Evolutionary conservation across 2,113 vertebrate genomes (phyloP).

Genomic region (Mustela lutreola): DNA sequence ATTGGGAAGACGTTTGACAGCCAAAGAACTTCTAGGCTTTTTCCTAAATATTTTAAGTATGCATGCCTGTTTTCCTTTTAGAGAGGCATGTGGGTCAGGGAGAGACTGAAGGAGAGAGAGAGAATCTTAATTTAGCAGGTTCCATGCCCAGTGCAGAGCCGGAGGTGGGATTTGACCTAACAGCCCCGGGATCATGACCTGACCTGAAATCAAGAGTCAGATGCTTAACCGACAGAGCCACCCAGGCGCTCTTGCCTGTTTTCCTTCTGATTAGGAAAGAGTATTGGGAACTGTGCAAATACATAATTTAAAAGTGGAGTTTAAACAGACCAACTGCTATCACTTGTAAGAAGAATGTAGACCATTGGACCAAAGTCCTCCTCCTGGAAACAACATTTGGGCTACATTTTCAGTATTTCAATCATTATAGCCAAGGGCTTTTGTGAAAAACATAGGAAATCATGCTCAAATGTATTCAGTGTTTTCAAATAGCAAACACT

Average conservation of each 20-base stretch:
- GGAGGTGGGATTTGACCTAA: not conserved
- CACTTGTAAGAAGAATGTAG: not conserved
- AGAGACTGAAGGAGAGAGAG: not conserved
- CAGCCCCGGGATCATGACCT: not conserved
- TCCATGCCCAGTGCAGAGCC: not conserved
- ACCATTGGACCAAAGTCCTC: not conserved
- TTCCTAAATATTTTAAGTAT: not conserved
- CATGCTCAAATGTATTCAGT: not conserved
- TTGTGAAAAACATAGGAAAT: conserved; percentile 1
- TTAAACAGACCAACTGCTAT: not conserved
- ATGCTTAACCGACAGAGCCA: not conserved
- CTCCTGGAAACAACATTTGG: not conserved
- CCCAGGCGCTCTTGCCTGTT: not conserved
- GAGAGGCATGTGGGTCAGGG: not conserved
- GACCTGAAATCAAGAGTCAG: not conserved
- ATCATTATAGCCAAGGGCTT: not conserved
- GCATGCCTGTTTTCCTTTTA: not conserved
- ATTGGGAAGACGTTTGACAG: not conserved
- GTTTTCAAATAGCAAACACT: conserved; percentile 24
- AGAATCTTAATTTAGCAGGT: not conserved
- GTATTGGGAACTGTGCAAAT: not conserved
- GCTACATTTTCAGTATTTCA: not conserved
- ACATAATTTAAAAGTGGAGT: not conserved
- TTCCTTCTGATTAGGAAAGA: not conserved
- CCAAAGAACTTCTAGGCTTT: not conserved